Evolutionary conservation across 2,113 vertebrate species (phyloP).

Genomic region (Pluvialis apricaria): DNA sequence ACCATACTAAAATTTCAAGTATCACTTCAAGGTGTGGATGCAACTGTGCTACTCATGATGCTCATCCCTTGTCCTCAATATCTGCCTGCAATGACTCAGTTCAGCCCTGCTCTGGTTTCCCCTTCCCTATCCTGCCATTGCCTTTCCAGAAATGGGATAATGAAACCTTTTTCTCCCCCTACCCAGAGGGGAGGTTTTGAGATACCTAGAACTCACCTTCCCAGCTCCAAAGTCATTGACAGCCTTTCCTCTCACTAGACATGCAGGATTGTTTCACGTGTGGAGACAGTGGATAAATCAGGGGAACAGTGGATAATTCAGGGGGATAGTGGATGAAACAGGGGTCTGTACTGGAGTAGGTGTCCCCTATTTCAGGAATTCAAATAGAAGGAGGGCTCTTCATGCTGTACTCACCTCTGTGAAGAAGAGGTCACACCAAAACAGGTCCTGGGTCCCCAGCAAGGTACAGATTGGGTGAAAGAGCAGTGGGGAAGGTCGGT

Average conservation of each 20-base stretch:
- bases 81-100: fast-evolving
- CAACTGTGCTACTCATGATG: neutral
- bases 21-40: neutral
- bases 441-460: neutral
- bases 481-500: neutral
- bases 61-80: neutral
- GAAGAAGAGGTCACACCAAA: neutral
- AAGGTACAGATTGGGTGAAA: neutral
- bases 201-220: neutral
- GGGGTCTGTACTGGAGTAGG: neutral
- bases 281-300: neutral
- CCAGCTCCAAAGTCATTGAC: neutral
- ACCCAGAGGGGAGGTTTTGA: fast-evolving
- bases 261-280: fast-evolving
- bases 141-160: neutral
- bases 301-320: neutral
- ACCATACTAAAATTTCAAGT: neutral
- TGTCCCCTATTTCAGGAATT: neutral
- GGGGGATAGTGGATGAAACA: neutral
- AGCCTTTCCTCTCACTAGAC: neutral
- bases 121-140: neutral
- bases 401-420: neutral
- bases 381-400: neutral
- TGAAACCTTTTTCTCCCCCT: neutral
- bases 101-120: neutral